Evolutionary conservation across 2,797 vertebrate genomes (phyloP).

Genomic region (Poeciliopsis presidionis): DNA sequence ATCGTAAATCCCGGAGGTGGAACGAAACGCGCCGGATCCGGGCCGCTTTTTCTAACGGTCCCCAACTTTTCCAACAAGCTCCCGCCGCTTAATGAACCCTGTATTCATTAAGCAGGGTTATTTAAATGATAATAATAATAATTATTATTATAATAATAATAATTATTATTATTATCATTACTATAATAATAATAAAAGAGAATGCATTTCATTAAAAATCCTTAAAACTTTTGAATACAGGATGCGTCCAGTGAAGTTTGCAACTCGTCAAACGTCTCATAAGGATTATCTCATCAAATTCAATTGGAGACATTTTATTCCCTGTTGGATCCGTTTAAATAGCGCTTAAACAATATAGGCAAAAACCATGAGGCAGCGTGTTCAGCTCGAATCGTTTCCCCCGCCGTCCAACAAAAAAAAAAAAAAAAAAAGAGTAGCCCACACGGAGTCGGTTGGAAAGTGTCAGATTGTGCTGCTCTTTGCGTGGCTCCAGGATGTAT

Average conservation of each 20-base stretch:
- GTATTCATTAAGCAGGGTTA: constrained; percentile 4
- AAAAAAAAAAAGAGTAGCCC: constrained; percentile 32
- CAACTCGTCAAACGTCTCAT: constrained; percentile 1
- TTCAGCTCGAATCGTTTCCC: constrained; percentile 6
- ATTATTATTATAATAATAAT: too few species aligned
- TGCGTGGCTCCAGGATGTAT: constrained; percentile 25
- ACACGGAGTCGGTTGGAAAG: background rate
- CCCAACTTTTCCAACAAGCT: constrained; percentile 29
- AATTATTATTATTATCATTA: background rate
- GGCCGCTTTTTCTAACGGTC: constrained; percentile 3
- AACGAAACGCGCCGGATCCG: constrained; percentile 48
- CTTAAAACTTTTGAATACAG: background rate
- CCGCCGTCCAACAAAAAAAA: background rate
- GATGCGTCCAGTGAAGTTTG: constrained; percentile 24
- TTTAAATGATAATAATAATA: background rate
- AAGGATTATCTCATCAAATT: background rate
- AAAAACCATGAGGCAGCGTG: constrained; percentile 9
- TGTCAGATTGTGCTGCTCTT: background rate
- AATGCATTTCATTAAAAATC: background rate
- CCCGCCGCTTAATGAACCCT: background rate
- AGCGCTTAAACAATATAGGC: constrained; percentile 7
- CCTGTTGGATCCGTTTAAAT: constrained; percentile 3
- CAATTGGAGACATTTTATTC: background rate
- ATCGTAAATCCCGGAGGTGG: constrained; percentile 32
- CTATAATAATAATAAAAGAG: background rate